Base-by-base conservation (phyloP, 2,797 vertebrate genomes). In the Lepilemur ruficaudatus region DNA sequence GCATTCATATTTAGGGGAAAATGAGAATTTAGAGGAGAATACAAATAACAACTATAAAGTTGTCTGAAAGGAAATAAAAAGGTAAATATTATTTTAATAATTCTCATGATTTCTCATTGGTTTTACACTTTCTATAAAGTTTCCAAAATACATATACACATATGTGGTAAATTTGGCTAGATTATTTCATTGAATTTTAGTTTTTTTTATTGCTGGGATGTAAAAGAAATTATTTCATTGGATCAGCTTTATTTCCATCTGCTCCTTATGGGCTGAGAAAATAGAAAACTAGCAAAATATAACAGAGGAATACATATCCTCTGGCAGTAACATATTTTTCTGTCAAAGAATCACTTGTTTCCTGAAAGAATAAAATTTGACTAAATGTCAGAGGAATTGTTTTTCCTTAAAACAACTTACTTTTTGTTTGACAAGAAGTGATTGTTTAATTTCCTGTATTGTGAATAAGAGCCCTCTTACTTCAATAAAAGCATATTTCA, bases 301-400 rank as follows among this genome's bases (percentile, higher is more conserved):
- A 96, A 93, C 83, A 93, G 89, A 97, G 10, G 65, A 95, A 93
- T 97, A 97, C 96, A 98, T 95, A 97, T 97, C 96, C 97, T 98
- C 93, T 87, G 97, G 98, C 97, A 98, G 95, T 97, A 98, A 97
- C 94, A 93, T 97, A 96, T 94, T 98, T 98, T 94, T 96, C 95
- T 98, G 67, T 97, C 97, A 90, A 98, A 95, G 97, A 97, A 98
- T 98, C 94, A 41, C 89, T 95, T 92, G 83, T 98, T 98, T 98
- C 89, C 96, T 98, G 82, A 97, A 97, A 94, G 52, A 98, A 89
- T 52, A 7, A 96, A 98, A 79, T 97, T 94, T 97, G 94, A 98
- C 95, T 97, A 97, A 96, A 96, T 91, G 67, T 97, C 97, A 96
- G 32, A 98, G 95, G 52, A 98, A 96, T 94, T 96, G 18, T 15